phyloP scores from a whole-genome alignment of 2,113 vertebrate species.

The Alligator mississippiensis region DNA sequence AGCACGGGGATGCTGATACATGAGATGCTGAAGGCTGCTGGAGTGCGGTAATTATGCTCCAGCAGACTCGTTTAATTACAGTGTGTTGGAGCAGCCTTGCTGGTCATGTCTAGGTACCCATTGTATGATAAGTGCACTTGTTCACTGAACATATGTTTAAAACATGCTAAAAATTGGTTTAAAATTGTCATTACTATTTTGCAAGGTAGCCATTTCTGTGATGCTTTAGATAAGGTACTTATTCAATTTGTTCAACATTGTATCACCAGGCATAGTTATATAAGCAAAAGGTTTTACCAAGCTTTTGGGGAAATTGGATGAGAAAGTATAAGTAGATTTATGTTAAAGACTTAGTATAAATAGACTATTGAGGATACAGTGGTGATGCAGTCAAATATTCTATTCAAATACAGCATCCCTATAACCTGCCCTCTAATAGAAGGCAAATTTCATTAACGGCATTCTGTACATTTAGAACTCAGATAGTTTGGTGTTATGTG shows the following conservation, averaged over 20 bases:
- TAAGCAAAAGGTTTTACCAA: background rate
- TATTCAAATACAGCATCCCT: background rate
- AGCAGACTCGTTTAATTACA: no score
- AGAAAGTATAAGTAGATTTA: background rate
- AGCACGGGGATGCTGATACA: no score
- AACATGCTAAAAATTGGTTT: background rate
- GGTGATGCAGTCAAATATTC: background rate
- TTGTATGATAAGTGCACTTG: background rate
- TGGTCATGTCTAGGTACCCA: no score
- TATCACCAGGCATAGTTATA: accelerated
- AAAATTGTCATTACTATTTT: background rate
- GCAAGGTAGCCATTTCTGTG: background rate
- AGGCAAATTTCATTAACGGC: background rate
- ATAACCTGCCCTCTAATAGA: background rate
- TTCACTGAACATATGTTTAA: background rate
- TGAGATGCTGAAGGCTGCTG: no score
- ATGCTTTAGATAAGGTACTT: background rate
- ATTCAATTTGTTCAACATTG: background rate
- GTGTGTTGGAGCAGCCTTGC: no score
- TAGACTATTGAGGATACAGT: accelerated
- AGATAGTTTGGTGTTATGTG: background rate
- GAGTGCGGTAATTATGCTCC: no score
- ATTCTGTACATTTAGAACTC: background rate
- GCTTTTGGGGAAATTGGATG: background rate
- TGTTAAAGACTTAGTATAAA: background rate